phyloP scores from a whole-genome alignment of 2,113 vertebrate genomes.

The Amazona guildingii region DNA sequence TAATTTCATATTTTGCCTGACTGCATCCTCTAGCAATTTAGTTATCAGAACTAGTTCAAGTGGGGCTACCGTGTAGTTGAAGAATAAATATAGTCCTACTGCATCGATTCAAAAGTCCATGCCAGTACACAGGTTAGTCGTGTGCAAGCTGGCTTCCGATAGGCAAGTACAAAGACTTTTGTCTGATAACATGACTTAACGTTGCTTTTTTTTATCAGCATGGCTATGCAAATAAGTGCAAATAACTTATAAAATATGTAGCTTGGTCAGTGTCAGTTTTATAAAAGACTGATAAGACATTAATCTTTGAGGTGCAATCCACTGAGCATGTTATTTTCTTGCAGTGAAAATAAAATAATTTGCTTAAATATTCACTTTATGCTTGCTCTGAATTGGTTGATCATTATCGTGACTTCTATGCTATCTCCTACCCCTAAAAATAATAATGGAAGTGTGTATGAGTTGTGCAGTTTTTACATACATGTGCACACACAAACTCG shows the following conservation, averaged over 20 bases:
- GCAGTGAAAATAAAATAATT: neutral
- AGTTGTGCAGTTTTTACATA: neutral
- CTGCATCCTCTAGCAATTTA: neutral
- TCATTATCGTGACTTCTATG: neutral
- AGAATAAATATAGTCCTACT: neutral
- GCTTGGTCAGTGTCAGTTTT: neutral
- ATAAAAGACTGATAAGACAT: neutral
- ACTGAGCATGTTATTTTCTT: neutral
- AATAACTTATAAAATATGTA: neutral
- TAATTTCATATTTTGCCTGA: neutral
- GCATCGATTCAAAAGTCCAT: neutral
- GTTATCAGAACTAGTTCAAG: neutral
- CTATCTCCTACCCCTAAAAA: neutral
- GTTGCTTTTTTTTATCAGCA: neutral
- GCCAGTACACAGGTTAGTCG: neutral
- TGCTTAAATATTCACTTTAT: neutral
- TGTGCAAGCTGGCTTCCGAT: neutral
- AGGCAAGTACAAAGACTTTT: neutral
- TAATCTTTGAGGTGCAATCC: neutral
- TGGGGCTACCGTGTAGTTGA: neutral
- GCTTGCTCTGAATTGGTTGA: neutral
- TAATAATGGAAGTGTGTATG: neutral
- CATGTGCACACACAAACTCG: neutral
- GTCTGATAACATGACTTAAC: neutral
- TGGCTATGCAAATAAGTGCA: neutral